These are phyloP conservation scores for Sphaerodactylus townsendi DNA, from an alignment of 2,113 vertebrate genomes.

Conservation along the genomic window DNA sequence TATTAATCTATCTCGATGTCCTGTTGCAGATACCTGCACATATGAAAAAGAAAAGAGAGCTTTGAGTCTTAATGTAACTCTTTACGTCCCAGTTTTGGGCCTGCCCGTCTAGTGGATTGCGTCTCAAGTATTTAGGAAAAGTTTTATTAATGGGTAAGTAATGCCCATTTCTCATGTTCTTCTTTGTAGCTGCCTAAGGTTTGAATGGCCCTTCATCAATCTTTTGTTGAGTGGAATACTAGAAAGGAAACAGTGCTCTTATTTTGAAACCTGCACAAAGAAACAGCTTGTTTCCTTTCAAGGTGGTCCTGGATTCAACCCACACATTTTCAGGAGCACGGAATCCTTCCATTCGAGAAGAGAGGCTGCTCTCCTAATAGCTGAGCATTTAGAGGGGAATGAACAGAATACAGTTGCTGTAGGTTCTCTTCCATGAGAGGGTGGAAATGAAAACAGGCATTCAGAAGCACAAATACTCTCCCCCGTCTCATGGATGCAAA, in stretches of 20 bases:
- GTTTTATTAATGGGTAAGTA: slow-evolving; percentile 2
- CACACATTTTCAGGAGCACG: not conserved
- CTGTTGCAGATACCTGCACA: not conserved
- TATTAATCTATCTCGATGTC: not conserved
- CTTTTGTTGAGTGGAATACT: not conserved
- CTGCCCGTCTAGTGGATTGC: not conserved
- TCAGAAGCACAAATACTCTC: not conserved
- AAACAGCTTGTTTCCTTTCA: not conserved
- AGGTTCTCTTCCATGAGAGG: not conserved
- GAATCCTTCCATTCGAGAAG: not conserved
- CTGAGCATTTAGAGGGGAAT: not conserved
- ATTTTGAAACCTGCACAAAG: fast-evolving
- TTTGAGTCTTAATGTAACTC: not conserved
- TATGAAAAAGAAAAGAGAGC: not conserved
- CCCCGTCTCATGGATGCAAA: not conserved
- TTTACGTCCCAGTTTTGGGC: not conserved
- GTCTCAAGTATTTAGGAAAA: not conserved
- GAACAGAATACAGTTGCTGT: slow-evolving; percentile 7
- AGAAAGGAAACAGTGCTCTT: not conserved
- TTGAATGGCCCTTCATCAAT: slow-evolving; percentile 5
- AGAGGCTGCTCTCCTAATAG: not conserved
- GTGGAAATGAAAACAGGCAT: not conserved
- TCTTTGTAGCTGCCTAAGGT: not conserved
- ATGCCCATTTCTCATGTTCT: slow-evolving; percentile 2
- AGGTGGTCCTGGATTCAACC: not conserved